phyloP scores from a whole-genome alignment of 2,888 invertebrate species.

The Idaea straminata region DNA sequence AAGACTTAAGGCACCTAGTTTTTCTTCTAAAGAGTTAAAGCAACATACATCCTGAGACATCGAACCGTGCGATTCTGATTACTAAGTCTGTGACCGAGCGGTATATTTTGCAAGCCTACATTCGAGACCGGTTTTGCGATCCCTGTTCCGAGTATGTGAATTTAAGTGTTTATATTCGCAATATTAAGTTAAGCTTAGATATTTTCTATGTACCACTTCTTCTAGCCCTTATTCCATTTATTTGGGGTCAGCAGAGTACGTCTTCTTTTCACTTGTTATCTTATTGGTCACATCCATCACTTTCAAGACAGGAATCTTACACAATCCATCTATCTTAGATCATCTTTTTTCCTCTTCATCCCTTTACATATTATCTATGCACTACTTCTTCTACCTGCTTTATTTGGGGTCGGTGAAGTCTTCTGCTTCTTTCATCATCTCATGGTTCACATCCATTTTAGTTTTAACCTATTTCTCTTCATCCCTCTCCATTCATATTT shows the following conservation, averaged over 20 bases:
- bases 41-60: background rate
- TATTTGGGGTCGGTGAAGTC: too few relatives aligned
- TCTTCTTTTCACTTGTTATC: too few relatives aligned
- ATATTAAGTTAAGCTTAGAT: slow-evolving; percentile 4
- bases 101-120: slow-evolving; percentile 71
- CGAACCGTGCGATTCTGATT: background rate
- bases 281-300: too few relatives aligned
- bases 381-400: background rate
- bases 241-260: too few relatives aligned
- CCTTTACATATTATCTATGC: background rate
- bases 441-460: too few relatives aligned
- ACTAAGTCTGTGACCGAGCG: slow-evolving; percentile 27
- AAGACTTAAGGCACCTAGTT: background rate
- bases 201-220: background rate
- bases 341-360: too few relatives aligned
- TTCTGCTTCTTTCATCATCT: too few relatives aligned
- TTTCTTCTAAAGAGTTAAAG: background rate
- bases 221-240: too few relatives aligned
- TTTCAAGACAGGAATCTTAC: too few relatives aligned
- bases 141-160: slow-evolving; percentile 38
- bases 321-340: too few relatives aligned
- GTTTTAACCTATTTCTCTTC: too few relatives aligned
- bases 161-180: slow-evolving; percentile 20
- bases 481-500: background rate
- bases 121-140: slow-evolving; percentile 67